Evolutionary conservation across 2,113 vertebrate species (phyloP).

Genomic region (Nesoenas mayeri): DNA sequence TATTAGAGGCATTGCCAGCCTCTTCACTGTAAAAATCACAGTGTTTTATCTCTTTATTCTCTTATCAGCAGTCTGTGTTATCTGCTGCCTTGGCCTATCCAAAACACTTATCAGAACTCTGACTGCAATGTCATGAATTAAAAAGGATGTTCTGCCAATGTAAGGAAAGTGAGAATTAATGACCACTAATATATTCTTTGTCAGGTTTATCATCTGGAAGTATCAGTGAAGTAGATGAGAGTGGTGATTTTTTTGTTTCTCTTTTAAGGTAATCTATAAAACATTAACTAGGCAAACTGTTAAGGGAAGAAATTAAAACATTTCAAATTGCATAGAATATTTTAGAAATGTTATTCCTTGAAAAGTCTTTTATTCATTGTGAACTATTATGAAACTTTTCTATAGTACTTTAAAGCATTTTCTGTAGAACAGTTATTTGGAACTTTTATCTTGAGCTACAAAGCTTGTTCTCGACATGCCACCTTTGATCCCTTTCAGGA

Average conservation of each 20-base stretch:
- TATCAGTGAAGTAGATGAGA: neutral
- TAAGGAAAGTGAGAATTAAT: conserved; percentile 34
- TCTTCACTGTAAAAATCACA: neutral
- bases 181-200: conserved; percentile 14
- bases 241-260: neutral
- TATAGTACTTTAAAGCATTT: neutral
- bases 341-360: neutral
- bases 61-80: conserved; percentile 24
- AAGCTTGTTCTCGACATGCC: neutral
- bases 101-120: conserved; percentile 11
- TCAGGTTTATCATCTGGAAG: conserved; percentile 25
- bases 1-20: neutral
- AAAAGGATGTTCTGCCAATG: conserved; percentile 16
- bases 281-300: neutral
- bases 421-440: neutral
- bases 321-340: neutral
- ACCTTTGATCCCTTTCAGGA: neutral
- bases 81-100: conserved; percentile 2
- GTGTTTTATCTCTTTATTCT: neutral
- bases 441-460: neutral
- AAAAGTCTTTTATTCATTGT: neutral
- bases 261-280: neutral
- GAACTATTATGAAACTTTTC: neutral
- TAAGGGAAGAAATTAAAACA: neutral
- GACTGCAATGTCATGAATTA: neutral